A percentile compares a stretch with the other conserved stretches of the same genome.
phyloP scores from a whole-genome alignment of 2,113 vertebrate genomes.

The Gopherus evgoodei region DNA sequence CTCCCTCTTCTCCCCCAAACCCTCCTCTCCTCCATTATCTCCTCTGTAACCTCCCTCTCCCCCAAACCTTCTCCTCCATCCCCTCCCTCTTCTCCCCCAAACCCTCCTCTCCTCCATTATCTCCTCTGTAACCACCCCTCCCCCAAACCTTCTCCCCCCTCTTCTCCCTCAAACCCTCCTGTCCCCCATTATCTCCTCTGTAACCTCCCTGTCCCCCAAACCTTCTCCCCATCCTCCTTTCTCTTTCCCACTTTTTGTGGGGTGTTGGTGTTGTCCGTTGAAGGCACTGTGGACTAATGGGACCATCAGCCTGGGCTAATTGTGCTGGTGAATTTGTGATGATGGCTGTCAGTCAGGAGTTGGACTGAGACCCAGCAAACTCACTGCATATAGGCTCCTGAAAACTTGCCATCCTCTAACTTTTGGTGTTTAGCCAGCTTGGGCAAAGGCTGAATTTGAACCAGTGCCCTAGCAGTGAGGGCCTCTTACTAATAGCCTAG shows the following conservation, averaged over 20 bases:
- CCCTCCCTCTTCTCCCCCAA: background rate
- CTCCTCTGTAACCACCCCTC: no score
- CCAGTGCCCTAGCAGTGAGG: background rate
- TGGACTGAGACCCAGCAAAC: background rate
- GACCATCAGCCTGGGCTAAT: background rate
- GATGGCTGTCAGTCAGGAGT: background rate
- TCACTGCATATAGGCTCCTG: background rate
- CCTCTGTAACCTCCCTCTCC: no score
- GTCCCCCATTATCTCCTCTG: background rate
- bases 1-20: no score
- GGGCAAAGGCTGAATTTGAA: background rate
- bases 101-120: no score
- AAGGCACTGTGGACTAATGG: background rate
- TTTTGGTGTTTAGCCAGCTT: background rate
- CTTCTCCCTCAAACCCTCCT: no score
- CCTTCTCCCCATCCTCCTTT: background rate
- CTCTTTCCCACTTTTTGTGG: background rate
- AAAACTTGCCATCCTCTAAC: background rate
- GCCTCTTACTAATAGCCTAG: background rate
- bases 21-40: no score
- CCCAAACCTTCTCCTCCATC: no score
- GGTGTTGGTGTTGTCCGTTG: background rate
- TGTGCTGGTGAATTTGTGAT: background rate
- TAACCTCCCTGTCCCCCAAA: background rate
- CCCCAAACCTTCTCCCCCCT: background rate